Evolutionary conservation across 2,888 invertebrate genomes (phyloP).

Genomic region (Trichopria drosophilae): DNA sequence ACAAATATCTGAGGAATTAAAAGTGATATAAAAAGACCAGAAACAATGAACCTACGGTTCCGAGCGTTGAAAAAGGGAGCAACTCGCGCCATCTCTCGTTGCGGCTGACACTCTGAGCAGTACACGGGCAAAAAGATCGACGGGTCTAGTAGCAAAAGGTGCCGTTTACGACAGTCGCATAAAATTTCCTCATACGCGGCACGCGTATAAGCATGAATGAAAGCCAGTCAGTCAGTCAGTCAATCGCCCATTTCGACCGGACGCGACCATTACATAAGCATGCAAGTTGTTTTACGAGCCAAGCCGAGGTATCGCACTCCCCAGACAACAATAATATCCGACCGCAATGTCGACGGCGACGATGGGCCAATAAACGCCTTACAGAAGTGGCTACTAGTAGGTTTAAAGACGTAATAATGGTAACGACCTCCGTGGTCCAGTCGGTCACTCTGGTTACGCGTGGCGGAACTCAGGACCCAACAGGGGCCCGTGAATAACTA

Average conservation of each 20-base stretch:
- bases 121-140: conserved; percentile 26
- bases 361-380: conserved; percentile 6
- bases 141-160: conserved; percentile 29
- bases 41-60: no score
- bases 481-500: neutral
- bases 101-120: conserved; percentile 17
- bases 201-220: conserved; percentile 39
- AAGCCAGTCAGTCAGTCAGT: conserved; percentile 31
- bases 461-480: no score
- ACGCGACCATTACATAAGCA: conserved; percentile 32
- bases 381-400: no score
- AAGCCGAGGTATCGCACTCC: conserved; percentile 37
- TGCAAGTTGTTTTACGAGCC: conserved; percentile 39
- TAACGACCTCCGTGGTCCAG: no score
- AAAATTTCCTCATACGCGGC: conserved; percentile 38
- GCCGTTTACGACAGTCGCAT: conserved; percentile 41
- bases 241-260: conserved; percentile 26
- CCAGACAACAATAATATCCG: conserved; percentile 36
- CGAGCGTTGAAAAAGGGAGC: no score
- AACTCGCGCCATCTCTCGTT: conserved; percentile 36
- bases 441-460: no score
- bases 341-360: no score
- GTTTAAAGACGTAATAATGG: neutral
- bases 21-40: no score
- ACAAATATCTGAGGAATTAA: no score